Base-by-base conservation (phyloP, 2,797 vertebrate species). In the Onychomys arenicola region DNA sequence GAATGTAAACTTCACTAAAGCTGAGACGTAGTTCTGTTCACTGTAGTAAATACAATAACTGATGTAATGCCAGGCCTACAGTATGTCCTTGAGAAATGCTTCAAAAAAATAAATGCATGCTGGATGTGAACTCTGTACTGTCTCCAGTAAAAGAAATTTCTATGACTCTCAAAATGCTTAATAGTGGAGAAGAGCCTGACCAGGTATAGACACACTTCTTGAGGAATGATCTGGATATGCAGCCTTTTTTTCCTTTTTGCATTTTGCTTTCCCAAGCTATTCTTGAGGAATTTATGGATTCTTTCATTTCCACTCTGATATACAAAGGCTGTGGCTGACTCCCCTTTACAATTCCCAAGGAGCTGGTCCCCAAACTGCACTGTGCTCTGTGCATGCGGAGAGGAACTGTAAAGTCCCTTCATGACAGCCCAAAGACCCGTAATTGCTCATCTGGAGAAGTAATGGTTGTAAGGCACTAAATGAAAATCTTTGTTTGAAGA, bases 401-500 rank as follows among this genome's bases (percentile, higher is more conserved):
- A 63, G 14, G 11, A 11, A 4, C 14, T 6, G 0, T 1, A 0
- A 29, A 59, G 14, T 2, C 19, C 32, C 13, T 37, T 37, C 43
- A 23, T 65, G n/a, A 29, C 2, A 87, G 14, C 23, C 9, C 29
- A 46, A 90, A 90, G 52, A 29, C 61, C 14, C 46, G 0, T n/a
- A n/a, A 59, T 88, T 76, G 91, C 14, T 77, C 37, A 61, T 88
- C 8, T 84, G 21, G 32, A 95, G 63, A 91, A 71, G 21, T 32
- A 61, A 29, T 67, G 40, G 21, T 87, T 83, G 91, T 86, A 14
- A 34, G 94, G 23, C 69, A 71, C 27, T 75, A 52, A n/a, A 77
- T 95, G 34, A 93, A 84, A 76, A 75, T 49, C 83, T 67, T 40
- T 27, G 21, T 78, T 73, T 84, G 67, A 94, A 92, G 21, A 75